phyloP scores from a whole-genome alignment of 2,888 invertebrate genomes.

The Plagiodera versicolora region DNA sequence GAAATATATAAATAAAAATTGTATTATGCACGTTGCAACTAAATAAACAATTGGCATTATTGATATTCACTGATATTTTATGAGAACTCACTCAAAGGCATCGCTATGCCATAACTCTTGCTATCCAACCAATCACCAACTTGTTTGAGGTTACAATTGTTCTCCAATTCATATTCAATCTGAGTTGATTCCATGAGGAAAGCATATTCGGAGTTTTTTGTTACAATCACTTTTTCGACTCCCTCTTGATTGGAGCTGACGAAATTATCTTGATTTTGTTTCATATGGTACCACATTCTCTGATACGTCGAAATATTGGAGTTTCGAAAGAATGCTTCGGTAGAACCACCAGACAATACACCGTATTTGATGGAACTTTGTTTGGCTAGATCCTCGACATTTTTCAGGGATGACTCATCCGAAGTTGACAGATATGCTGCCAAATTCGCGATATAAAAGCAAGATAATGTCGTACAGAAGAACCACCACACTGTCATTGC shows the following conservation, averaged over 20 bases:
- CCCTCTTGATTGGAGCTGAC: constrained; percentile 82
- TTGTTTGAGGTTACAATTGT: constrained; percentile 81
- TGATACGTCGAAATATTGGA: constrained; percentile 41
- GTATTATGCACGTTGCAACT: background rate
- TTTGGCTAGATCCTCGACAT: constrained; percentile 86
- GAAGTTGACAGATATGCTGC: constrained; percentile 88
- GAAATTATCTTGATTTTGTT: constrained; percentile 81
- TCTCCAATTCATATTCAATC: constrained; percentile 87
- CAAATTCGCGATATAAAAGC: constrained; percentile 92
- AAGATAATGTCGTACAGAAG: constrained; percentile 83
- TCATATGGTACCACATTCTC: constrained; percentile 63
- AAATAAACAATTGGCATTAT: background rate
- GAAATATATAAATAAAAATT: constrained; percentile 17
- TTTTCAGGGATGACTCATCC: constrained; percentile 85
- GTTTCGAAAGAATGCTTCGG: constrained; percentile 86
- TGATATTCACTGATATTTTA: too few relatives aligned
- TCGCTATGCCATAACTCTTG: constrained; percentile 92
- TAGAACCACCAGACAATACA: constrained; percentile 79
- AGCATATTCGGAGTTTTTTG: constrained; percentile 80
- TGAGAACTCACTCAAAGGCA: constrained; percentile 76
- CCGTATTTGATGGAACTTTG: constrained; percentile 98
- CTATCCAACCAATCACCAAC: constrained; percentile 81
- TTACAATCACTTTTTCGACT: constrained; percentile 77
- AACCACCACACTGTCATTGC: constrained; percentile 93
- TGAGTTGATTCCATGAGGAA: constrained; percentile 96